phyloP scores from a whole-genome alignment of 2,888 invertebrate genomes.

The Uropetala carovei region DNA sequence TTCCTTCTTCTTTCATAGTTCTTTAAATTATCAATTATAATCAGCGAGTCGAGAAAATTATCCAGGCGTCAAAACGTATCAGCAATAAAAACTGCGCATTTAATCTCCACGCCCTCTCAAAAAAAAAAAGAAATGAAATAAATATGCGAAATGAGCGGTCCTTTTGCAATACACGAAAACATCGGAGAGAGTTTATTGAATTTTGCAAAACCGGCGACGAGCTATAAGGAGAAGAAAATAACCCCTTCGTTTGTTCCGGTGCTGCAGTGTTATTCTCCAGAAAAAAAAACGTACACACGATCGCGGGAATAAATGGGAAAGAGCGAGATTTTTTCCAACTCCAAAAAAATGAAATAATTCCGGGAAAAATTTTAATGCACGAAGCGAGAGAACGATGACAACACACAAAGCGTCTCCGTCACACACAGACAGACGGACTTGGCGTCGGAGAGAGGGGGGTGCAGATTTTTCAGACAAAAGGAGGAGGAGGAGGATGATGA shows the following conservation, averaged over 20 bases:
- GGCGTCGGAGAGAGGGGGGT: no score
- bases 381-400: no score
- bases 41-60: neutral
- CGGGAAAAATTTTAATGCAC: no score
- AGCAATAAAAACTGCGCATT: neutral
- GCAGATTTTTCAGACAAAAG: no score
- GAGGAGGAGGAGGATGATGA: no score
- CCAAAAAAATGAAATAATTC: no score
- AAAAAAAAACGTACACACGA: neutral
- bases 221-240: neutral
- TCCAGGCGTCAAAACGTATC: neutral
- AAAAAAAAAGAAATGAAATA: neutral
- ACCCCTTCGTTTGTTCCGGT: neutral
- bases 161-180: neutral
- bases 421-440: no score
- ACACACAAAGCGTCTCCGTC: no score
- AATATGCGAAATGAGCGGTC: neutral
- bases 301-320: no score
- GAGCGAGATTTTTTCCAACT: no score
- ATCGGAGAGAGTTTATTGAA: neutral
- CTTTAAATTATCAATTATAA: no score
- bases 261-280: neutral
- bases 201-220: neutral
- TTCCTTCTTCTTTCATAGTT: no score
- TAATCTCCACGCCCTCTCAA: neutral